A percentile compares a stretch with the other conserved stretches of the same genome.
Evolutionary conservation across 2,113 vertebrate species (phyloP).

Genomic region (Bettongia penicillata): DNA sequence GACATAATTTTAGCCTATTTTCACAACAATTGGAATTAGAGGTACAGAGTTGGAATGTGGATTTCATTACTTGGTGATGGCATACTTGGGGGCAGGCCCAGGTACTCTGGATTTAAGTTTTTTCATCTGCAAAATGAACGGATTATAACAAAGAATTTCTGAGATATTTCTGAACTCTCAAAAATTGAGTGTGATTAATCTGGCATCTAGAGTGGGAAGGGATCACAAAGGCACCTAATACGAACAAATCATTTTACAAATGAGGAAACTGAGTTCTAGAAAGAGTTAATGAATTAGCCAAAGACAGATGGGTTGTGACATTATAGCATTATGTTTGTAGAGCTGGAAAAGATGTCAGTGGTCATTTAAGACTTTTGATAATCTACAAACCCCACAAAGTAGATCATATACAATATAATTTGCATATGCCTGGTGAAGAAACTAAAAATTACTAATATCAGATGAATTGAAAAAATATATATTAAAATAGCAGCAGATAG

Average conservation of each 20-base stretch:
- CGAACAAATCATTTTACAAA: background rate
- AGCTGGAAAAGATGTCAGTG: background rate
- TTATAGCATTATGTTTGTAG: background rate
- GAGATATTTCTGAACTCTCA: background rate
- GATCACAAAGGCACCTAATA: background rate
- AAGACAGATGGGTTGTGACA: background rate
- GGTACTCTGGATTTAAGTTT: background rate
- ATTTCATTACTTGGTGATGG: background rate
- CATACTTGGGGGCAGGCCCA: background rate
- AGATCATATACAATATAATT: background rate
- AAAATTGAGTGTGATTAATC: background rate
- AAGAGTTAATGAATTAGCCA: background rate
- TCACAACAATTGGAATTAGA: too few species aligned
- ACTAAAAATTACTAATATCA: background rate
- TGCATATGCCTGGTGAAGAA: background rate
- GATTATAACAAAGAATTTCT: background rate
- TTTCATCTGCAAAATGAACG: background rate
- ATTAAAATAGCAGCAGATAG: background rate
- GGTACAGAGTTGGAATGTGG: background rate
- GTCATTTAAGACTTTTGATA: background rate
- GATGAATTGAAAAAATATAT: background rate
- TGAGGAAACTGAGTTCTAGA: background rate
- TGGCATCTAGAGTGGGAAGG: background rate
- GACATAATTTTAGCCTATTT: background rate
- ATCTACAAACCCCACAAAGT: background rate